Evolutionary conservation across 2,888 invertebrate genomes (phyloP).

Genomic region (Acleris literana): DNA sequence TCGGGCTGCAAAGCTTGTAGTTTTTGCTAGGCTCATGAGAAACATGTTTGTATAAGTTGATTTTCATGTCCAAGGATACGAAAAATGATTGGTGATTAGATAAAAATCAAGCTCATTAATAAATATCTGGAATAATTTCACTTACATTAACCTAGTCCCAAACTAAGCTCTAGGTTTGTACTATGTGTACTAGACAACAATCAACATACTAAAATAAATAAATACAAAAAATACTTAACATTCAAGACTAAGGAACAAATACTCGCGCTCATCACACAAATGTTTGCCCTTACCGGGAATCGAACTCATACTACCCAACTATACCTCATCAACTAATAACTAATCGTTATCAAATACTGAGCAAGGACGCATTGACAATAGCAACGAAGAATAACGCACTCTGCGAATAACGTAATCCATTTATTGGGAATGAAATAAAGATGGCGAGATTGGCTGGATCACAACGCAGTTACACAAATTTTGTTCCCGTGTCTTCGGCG

Average conservation of each 20-base stretch:
- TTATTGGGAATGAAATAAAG: conserved; percentile 79
- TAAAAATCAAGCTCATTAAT: conserved; percentile 38
- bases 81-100: background rate
- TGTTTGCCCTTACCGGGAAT: too few species aligned
- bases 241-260: too few species aligned
- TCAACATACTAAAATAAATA: too few species aligned
- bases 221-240: too few species aligned
- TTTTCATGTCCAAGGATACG: background rate
- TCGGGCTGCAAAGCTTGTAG: background rate
- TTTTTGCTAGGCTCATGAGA: background rate
- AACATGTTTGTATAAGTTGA: background rate
- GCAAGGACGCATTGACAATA: conserved; percentile 48
- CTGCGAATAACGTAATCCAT: conserved; percentile 75
- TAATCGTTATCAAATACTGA: conserved; percentile 29
- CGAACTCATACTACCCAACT: too few species aligned
- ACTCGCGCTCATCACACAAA: too few species aligned
- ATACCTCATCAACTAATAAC: too few species aligned
- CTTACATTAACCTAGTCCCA: too few species aligned
- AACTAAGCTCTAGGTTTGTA: too few species aligned
- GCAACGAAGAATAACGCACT: conserved; percentile 67
- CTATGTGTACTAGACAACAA: too few species aligned
- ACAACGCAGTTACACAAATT: conserved; percentile 82
- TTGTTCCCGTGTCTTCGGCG: conserved; percentile 76
- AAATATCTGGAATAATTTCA: background rate
- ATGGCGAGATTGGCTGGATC: conserved; percentile 78